A percentile compares a stretch with the other conserved stretches of the same genome.
Conservation (phyloP, 2,113 vertebrate genomes). For the Morone chrysops region DNA sequence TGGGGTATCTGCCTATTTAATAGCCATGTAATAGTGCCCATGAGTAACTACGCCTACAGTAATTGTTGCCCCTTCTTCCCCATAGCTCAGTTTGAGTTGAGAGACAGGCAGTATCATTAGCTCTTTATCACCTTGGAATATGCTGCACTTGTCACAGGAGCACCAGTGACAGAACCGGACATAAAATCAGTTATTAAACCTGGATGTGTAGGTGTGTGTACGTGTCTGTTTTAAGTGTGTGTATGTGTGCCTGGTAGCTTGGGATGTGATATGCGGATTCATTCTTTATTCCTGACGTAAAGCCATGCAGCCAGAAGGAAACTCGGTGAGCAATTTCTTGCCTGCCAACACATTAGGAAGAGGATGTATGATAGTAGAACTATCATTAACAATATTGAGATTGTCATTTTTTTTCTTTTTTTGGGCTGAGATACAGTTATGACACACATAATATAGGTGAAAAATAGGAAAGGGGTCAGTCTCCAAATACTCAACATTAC, state of each 20-base stretch:
- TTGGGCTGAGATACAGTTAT: background rate
- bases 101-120: slow-evolving; percentile 33
- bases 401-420: background rate
- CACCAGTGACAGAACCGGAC: slow-evolving; percentile 9
- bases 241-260: background rate
- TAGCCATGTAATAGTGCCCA: background rate
- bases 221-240: background rate
- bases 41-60: background rate
- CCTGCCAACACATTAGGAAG: background rate
- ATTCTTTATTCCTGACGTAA: slow-evolving; percentile 12
- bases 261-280: background rate
- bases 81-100: slow-evolving; percentile 24
- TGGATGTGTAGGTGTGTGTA: slow-evolving; percentile 13
- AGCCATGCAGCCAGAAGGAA: slow-evolving; percentile 1
- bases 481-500: background rate
- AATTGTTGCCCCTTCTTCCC: background rate
- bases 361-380: background rate
- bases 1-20: background rate
- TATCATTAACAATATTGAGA: too few species aligned
- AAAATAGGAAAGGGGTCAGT: background rate
- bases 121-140: slow-evolving; percentile 16
- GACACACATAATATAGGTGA: background rate
- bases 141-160: slow-evolving; percentile 28
- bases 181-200: slow-evolving; percentile 25
- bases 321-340: background rate